Evolutionary conservation across 2,797 vertebrate genomes (phyloP).

Genomic region (Thaleichthys pacificus): DNA sequence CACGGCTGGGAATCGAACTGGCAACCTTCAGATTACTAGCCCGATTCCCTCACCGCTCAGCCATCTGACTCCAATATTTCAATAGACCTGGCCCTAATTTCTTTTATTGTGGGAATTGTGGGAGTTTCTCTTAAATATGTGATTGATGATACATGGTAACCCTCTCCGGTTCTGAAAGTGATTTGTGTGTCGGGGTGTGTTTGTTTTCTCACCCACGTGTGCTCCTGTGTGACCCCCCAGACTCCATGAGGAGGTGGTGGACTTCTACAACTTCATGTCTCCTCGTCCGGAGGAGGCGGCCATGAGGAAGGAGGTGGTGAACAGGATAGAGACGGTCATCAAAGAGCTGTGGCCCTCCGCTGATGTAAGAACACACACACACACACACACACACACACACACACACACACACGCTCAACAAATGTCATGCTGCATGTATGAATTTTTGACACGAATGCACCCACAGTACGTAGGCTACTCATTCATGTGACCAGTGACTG

Average conservation of each 20-base stretch:
- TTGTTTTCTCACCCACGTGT: not conserved
- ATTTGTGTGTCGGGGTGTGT: not conserved
- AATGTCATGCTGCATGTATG: no score
- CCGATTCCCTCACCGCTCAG: no score
- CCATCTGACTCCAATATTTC: no score
- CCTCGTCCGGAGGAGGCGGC: conserved; percentile 93
- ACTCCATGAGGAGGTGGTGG: conserved; percentile 95
- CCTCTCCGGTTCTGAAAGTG: not conserved
- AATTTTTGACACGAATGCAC: no score
- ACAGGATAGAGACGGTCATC: conserved; percentile 92
- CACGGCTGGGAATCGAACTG: no score
- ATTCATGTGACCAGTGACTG: no score
- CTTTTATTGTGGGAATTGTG: no score
- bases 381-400: conserved; percentile 17
- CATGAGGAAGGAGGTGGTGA: conserved; percentile 97
- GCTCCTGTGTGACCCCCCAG: conserved; percentile 60
- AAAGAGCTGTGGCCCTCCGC: conserved; percentile 96
- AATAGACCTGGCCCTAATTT: no score
- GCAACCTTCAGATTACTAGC: no score
- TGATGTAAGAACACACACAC: conserved; percentile 76
- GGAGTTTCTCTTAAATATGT: not conserved
- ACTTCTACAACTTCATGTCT: conserved; percentile 98
- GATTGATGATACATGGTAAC: not conserved
- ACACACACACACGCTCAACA: conserved; percentile 1
- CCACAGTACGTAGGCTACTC: no score